Conservation (phyloP, 2,113 vertebrate species). For the Ochotona curzoniae region DNA sequence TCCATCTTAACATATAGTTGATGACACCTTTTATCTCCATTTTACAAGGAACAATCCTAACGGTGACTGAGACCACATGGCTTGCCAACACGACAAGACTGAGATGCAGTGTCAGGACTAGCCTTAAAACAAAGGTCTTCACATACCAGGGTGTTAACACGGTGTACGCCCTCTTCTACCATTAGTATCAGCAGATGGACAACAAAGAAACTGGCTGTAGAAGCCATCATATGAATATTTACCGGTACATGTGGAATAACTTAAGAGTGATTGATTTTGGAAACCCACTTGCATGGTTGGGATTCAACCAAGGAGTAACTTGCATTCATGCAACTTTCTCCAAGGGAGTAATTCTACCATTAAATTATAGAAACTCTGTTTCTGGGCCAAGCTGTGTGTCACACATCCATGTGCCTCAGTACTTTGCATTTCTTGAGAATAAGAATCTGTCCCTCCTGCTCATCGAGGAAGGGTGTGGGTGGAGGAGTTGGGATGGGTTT, state of each 20-base stretch:
- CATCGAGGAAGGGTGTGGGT: slow-evolving; percentile 65
- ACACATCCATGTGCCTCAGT: slow-evolving; percentile 34
- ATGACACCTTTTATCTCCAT: not conserved
- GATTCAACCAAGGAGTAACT: slow-evolving; percentile 59
- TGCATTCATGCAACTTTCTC: slow-evolving; percentile 51
- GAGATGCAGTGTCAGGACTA: not conserved
- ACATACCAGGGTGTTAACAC: not conserved
- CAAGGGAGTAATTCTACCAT: slow-evolving; percentile 45
- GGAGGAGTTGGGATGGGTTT: slow-evolving; percentile 39
- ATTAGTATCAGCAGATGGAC: not conserved
- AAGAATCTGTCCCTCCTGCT: slow-evolving; percentile 1
- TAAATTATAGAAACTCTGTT: slow-evolving; percentile 48
- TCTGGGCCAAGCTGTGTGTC: slow-evolving; percentile 67
- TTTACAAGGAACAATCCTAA: slow-evolving; percentile 12
- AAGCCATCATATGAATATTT: not conserved
- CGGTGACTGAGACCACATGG: not conserved
- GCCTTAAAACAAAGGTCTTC: not conserved
- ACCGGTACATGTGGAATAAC: slow-evolving; percentile 67
- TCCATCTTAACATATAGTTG: not conserved
- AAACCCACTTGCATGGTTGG: slow-evolving; percentile 52
- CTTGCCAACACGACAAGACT: not conserved
- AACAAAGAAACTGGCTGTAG: not conserved
- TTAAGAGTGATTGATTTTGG: slow-evolving; percentile 69
- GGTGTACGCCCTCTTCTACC: not conserved
- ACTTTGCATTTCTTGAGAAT: slow-evolving; percentile 50